Evolutionary conservation across 2,888 invertebrate species (phyloP).

Genomic region (Tromatobia lineatoria): DNA sequence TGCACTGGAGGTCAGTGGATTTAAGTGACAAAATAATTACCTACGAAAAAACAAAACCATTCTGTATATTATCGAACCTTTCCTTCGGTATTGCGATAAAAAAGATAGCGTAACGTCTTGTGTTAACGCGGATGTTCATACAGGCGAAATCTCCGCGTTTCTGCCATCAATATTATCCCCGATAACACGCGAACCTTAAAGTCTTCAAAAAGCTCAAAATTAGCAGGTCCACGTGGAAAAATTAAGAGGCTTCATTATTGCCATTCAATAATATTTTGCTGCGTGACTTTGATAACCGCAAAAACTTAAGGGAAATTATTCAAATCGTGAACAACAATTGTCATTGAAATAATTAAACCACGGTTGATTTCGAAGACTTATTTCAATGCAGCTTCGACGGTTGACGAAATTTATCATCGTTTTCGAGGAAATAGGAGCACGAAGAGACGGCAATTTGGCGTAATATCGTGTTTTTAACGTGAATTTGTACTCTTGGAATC

Average conservation of each 20-base stretch:
- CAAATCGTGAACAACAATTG: background rate
- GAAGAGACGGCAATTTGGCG: background rate
- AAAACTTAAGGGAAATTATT: background rate
- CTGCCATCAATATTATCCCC: background rate
- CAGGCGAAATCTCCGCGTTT: conserved; percentile 27
- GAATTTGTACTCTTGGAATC: background rate
- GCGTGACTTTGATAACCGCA: background rate
- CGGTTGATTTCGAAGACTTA: background rate
- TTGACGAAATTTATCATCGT: background rate
- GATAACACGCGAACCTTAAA: background rate
- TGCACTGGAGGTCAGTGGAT: conserved; percentile 93
- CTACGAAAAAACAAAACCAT: conserved; percentile 60
- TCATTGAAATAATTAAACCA: background rate
- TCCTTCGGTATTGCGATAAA: conserved; percentile 8
- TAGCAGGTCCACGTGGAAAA: background rate
- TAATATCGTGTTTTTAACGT: background rate
- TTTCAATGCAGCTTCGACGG: too few relatives aligned
- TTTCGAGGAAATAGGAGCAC: background rate
- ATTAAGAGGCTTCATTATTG: too few relatives aligned
- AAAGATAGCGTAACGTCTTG: conserved; percentile 14
- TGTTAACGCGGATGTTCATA: conserved; percentile 53
- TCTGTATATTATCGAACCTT: conserved; percentile 36
- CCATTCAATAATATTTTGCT: too few relatives aligned
- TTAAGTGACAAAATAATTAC: conserved; percentile 74
- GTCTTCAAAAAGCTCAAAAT: background rate